These are phyloP conservation scores for Pseudochirops cupreus DNA, from an alignment of 2,797 vertebrate species.

Conservation along the genomic window DNA sequence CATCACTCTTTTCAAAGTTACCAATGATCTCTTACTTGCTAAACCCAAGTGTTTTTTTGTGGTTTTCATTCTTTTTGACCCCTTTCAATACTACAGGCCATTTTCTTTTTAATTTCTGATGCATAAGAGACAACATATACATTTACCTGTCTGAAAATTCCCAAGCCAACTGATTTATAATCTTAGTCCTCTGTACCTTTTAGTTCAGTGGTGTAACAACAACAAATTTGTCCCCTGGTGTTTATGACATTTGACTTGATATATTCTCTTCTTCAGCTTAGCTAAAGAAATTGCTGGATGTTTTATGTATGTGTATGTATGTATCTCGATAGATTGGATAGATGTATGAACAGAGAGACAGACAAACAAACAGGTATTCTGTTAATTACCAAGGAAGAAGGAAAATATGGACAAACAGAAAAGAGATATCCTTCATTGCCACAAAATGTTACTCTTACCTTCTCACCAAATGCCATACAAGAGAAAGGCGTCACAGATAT, in stretches of 20 bases:
- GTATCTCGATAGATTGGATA: neutral
- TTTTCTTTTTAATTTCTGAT: neutral
- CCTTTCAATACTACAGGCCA: no score
- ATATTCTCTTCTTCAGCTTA: slow-evolving; percentile 25
- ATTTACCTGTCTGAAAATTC: neutral
- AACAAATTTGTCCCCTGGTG: neutral
- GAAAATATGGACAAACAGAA: neutral
- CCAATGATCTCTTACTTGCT: no score
- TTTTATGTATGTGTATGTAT: neutral
- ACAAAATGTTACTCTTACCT: neutral
- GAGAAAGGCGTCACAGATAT: slow-evolving; percentile 39
- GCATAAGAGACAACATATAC: neutral
- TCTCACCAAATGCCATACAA: neutral
- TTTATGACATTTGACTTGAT: neutral
- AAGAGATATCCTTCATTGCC: neutral
- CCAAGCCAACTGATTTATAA: neutral
- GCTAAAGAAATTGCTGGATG: slow-evolving; percentile 36
- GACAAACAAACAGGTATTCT: neutral
- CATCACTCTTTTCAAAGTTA: no score
- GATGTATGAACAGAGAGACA: no score
- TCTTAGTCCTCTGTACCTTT: neutral
- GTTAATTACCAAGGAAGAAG: neutral
- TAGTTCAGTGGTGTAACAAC: neutral
- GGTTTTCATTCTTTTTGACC: no score
- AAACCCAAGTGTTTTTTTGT: no score